These are phyloP conservation scores for Cyphomyrus discorhynchus DNA, from an alignment of 2,113 vertebrate genomes.

Conservation along the genomic window DNA sequence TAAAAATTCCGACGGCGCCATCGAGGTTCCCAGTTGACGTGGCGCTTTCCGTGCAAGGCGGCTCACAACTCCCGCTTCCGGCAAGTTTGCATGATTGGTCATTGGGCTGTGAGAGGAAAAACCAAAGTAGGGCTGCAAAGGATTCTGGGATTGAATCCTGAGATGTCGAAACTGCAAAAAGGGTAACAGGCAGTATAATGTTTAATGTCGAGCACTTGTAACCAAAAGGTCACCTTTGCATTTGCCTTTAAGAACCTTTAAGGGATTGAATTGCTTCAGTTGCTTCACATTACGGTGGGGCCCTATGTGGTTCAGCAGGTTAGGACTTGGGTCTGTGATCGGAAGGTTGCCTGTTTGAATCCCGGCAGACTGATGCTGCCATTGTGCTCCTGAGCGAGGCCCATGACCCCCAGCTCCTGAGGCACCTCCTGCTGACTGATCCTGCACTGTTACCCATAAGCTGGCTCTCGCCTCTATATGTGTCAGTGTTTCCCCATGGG, in stretches of 20 bases:
- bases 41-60: not conserved
- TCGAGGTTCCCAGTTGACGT: not conserved
- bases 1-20: not conserved
- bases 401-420: not conserved
- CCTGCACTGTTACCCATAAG: not conserved
- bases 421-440: not conserved
- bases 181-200: not conserved
- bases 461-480: not conserved
- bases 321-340: not conserved
- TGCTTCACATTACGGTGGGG: not conserved
- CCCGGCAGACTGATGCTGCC: not conserved
- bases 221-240: not conserved
- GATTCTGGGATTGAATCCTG: not conserved
- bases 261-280: not conserved
- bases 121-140: not conserved
- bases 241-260: not conserved
- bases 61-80: not conserved
- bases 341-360: not conserved
- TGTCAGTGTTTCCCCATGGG: not conserved
- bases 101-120: not conserved
- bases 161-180: not conserved
- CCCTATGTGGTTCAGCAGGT: not conserved
- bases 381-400: not conserved
- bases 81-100: not conserved
- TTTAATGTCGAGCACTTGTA: not conserved